Base-by-base conservation (phyloP, 2,113 vertebrate genomes). In the Lichenostomus cassidix region DNA sequence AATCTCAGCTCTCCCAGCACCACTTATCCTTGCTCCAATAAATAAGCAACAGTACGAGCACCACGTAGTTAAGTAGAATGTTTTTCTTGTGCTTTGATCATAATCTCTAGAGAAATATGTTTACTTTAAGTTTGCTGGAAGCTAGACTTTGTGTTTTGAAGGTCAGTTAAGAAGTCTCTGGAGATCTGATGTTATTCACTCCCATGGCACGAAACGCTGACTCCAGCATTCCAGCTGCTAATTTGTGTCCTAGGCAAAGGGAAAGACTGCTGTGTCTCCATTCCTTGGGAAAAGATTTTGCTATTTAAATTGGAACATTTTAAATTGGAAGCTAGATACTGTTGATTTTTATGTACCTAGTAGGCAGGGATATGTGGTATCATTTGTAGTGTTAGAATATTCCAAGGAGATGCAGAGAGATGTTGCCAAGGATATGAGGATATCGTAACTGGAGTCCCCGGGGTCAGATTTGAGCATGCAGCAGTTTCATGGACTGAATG, bases 191-290 rank as follows among this genome's bases (percentile, higher is more conserved):
- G 71, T 76, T 95, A 78, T 93, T 90, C 69, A 95, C 86, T 97
- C 97, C 94, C 97, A 95, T 95, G 97, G 97, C 97, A 96, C 59
- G 90, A 96, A 97, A 95, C 10, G 83, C 97, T 97, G 97, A 97
- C 84, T 94, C 89, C 62, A 90, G 82, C 84, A 94, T 97, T 97
- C 96, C 94, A 91, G 88, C 79, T 96, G 93, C 44, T 83, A 90
- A 84, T 64, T 92, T 8, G 1, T 84, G 92, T 85, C 90, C 53
- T 82, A 53, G 76, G 93, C 89, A 75, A 70, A 92, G 60, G 63
- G 81, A 95, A 91, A 74, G 69, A 82, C 28, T 56, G 58, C 3
- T 17, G 65, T 41, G 50, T 46, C 33, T 81, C 76, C 29, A 64
- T 89, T 96, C 92, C 82, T 93, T 91, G 82, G 83, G 91, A 90